Evolutionary conservation across 2,888 invertebrate species (phyloP), one percentile per base, ranked within the genome.

Genomic region (Cinara cedri): DNA sequence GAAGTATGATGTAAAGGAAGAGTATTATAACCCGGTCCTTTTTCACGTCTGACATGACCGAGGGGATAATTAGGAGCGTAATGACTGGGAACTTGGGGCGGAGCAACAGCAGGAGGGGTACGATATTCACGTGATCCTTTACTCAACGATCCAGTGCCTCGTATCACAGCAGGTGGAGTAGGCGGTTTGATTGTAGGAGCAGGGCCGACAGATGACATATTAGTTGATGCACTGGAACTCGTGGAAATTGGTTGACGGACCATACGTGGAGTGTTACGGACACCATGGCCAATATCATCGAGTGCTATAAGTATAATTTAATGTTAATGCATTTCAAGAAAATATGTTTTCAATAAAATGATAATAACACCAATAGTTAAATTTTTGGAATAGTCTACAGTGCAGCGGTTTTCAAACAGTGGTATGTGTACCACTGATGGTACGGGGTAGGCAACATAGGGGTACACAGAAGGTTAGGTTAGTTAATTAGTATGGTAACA

Each of bases 131-230:
- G 89, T 42, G 89, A 88, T 13, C 92, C 90, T 74, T 87, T 86
- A 51, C 86, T 85, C 3, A 84, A 82, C n/a, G 83, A 83, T 21
- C 84, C 83, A 57, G 90, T 90, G 84, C 87, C 91, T 84, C 88
- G 89, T 83, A 88, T 91, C 85, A 91, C 89, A 84, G 95, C 94
- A 1, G 97, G 97, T 49, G 97, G 97, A 4, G 97, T 97, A 0
- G 97, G 97, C 0, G 97, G 97, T 85, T 96, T 96, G 0, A 96
- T 96, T 2, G 95, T 96, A 1, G 97, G 97, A 0, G 97, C 95
- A 10, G 95, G 95, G 24, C 82, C 82, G 21, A 82, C 82, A 62
- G 72, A 74, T 10, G 75, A 75, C 21, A 84, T 83, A 62, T 85
- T 85, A 54, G 86, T 82, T 0, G 87, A 86, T 82, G 90, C 89